Evolutionary conservation across 2,113 vertebrate genomes (phyloP), one percentile per base, ranked within the genome.

Genomic region (Notechis scutatus): DNA sequence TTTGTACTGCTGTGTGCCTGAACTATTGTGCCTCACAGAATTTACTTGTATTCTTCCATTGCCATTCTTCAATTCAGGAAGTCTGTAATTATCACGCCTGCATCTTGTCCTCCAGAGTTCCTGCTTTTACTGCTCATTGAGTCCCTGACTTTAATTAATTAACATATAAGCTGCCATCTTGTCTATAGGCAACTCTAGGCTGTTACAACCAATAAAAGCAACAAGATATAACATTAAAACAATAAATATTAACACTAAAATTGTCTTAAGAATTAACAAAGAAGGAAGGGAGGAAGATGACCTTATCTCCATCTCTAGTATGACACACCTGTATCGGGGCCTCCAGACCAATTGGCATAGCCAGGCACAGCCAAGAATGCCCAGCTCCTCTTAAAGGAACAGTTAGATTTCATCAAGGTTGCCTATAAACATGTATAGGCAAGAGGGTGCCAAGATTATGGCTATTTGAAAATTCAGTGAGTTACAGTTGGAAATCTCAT

Each of bases 401-500:
- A 39, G 69, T 34, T 74, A 34, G 69, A 81, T 81, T 20, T 39
- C 5, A 39, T 39, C n/a, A 81, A 81, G 69, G 34, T 39, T 81
- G 15, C 15, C n/a, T 81, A 81, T 8, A 81, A 81, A 39, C 15
- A 39, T 39, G 69, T 6, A 20, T 39, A 39, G 34, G 69, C 18
- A 39, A 81, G 34, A 81, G 15, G 2, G 6, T 81, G 15, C 15
- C n/a, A 81, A 81, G 34, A 81, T 3, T 94, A 93, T 74, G 94
- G 94, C 92, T 96, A 97, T 95, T 97, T 95, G 0, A 42, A 95
- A 97, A 96, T 95, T 96, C 93, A 95, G n/a, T 96, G 92, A 98
- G 96, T 95, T 97, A 97, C 97, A 98, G 96, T 97, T 98, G 97
- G 94, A 97, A 98, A 97, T 97, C 94, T 97, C 96, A 97, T 93